Base-by-base conservation (phyloP, 1,140 invertebrate species). In the Pollicipes pollicipes region DNA sequence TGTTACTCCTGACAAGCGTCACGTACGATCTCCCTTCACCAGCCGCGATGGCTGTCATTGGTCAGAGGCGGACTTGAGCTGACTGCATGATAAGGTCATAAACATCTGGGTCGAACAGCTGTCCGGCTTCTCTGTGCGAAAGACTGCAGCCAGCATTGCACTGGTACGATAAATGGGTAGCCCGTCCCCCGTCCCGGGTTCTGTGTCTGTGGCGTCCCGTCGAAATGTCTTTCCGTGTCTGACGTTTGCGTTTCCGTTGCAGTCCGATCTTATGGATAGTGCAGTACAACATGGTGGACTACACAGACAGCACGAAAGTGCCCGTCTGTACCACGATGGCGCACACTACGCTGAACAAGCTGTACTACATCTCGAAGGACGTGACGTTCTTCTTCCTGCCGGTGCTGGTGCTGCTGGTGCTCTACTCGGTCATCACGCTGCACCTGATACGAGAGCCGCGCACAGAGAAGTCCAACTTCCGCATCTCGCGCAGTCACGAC, bases 351-450 rank as follows among this genome's bases (percentile, higher is more conserved):
- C 90, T 90, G 87, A 84, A 87, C 29, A 84, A 86, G 10, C 79
- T 86, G 29, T 95, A 88, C 83, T 90, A 92, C 82, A 80, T 90
- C 69, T 83, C 86, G 74, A 82, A 86, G 0, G 76, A 90, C 74
- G 82, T 87, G 0, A 76, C 90, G 66, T 93, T 94, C 83, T 94
- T 94, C 82, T 84, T 90, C 75, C 78, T 93, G 21, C 92, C 92
- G 1, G 82, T 94, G 66, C 81, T 86, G 66, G 85, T 93, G 21
- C 83, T 95, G 35, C 83, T 93, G 28, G 83, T 88, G 10, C 80
- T 95, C 0, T 95, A 94, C 80, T 86, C 86, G 69, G 83, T 91
- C 73, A 94, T 95, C 72, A 89, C 89, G 0, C 84, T 85, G 72
- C 88, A 91, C 76, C 83, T 95, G 68, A 93, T 95, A 3, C 64